These are phyloP conservation scores for Cherax destructor DNA, from an alignment of 1,140 invertebrate species.

Conservation along the genomic window DNA sequence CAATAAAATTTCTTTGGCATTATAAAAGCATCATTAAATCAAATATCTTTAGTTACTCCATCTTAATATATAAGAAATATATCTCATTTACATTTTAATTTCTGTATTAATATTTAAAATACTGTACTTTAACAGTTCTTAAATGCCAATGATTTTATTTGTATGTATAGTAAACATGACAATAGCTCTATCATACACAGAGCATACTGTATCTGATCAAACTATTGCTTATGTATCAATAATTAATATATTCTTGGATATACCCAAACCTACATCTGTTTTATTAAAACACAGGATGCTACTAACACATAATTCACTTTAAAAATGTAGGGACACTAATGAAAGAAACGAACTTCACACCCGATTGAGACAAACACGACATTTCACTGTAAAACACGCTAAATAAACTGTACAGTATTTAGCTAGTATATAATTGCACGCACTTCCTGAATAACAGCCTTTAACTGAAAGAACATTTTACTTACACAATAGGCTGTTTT, in stretches of 20 bases:
- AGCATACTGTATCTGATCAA: not conserved
- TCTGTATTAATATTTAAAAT: not conserved
- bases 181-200: not conserved
- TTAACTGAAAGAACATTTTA: constrained; percentile 41
- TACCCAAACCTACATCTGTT: not conserved
- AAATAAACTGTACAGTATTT: not conserved
- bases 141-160: not conserved
- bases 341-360: not conserved
- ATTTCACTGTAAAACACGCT: constrained; percentile 16
- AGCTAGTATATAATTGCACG: constrained; percentile 48
- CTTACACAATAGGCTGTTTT: constrained; percentile 24
- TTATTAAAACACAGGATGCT: not conserved
- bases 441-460: constrained; percentile 64
- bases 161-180: not conserved
- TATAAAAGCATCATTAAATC: not conserved
- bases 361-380: not conserved
- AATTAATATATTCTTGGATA: not conserved
- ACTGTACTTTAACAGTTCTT: not conserved
- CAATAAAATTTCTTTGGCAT: constrained; percentile 44
- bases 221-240: not conserved
- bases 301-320: not conserved
- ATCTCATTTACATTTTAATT: not conserved
- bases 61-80: constrained; percentile 15
- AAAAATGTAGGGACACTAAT: not conserved
- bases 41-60: not conserved